Percentiles rank a stretch among this genome's conserved stretches.
Conservation (phyloP, 2,797 vertebrate species). For the Gephyroberyx darwinii region DNA sequence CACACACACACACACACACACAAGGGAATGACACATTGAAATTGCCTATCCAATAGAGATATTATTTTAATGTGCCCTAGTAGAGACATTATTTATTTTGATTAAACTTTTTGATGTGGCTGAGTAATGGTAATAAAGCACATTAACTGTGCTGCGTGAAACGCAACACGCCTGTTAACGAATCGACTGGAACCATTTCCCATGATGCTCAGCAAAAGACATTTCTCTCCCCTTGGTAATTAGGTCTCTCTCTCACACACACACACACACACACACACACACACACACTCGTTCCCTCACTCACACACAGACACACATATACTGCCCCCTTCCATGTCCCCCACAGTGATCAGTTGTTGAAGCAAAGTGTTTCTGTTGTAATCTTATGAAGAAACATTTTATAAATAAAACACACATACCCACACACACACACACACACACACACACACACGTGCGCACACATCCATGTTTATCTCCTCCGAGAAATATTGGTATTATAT, state of each 20-base stretch:
- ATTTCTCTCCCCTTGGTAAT: conserved; percentile 36
- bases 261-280: background rate
- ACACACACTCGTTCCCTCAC: background rate
- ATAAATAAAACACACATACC: too few species aligned
- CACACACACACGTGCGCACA: too few species aligned
- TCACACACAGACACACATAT: background rate
- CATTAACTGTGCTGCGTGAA: conserved; percentile 56
- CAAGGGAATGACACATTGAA: conserved; percentile 14
- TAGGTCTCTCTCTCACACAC: conserved; percentile 11
- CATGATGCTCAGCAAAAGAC: conserved; percentile 50
- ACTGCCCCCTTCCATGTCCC: background rate
- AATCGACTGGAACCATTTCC: conserved; percentile 53
- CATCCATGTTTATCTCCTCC: too few species aligned
- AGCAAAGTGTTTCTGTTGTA: background rate
- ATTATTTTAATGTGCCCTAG: conserved; percentile 56
- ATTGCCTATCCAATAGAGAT: conserved; percentile 47
- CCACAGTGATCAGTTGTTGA: background rate
- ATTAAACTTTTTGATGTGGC: conserved; percentile 65
- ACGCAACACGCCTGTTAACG: conserved; percentile 48
- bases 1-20: conserved; percentile 19
- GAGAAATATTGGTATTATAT: background rate
- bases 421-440: too few species aligned
- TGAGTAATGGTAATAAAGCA: conserved; percentile 63
- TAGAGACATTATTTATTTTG: conserved; percentile 67
- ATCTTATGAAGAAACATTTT: background rate